A percentile compares a stretch with the other conserved stretches of the same genome.
phyloP scores from a whole-genome alignment of 2,797 vertebrate species.

The Malurus splendens region DNA sequence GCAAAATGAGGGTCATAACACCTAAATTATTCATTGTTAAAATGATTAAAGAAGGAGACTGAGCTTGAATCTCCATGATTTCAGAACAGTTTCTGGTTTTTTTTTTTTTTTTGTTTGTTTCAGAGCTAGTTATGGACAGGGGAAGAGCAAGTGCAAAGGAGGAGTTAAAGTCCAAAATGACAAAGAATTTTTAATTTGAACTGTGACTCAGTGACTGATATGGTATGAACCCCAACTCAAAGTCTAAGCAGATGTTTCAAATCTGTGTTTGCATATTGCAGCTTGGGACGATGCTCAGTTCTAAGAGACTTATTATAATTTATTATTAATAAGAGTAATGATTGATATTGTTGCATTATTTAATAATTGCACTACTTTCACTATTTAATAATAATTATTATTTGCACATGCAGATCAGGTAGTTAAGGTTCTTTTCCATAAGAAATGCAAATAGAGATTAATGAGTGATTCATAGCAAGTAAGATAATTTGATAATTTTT shows the following conservation, averaged over 20 bases:
- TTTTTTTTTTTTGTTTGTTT: rapidly evolving
- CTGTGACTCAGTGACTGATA: neutral
- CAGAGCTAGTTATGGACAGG: neutral
- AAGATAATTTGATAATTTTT: conserved; percentile 35
- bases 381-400: conserved; percentile 53
- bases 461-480: conserved; percentile 32
- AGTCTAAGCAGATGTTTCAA: neutral
- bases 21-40: neutral
- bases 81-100: neutral
- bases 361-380: conserved; percentile 47
- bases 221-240: neutral
- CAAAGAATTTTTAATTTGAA: neutral
- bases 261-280: neutral
- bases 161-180: neutral
- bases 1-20: neutral
- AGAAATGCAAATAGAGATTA: conserved; percentile 56
- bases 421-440: conserved; percentile 26
- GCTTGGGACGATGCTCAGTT: neutral
- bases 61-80: neutral
- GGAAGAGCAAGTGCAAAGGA: neutral
- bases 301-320: conserved; percentile 29
- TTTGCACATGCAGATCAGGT: conserved; percentile 51
- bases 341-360: conserved; percentile 59
- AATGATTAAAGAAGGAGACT: neutral
- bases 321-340: conserved; percentile 53